Percentiles rank a stretch among this genome's conserved stretches.
These are phyloP conservation scores for Pipra filicauda DNA, from an alignment of 2,113 vertebrate species.

Conservation along the genomic window DNA sequence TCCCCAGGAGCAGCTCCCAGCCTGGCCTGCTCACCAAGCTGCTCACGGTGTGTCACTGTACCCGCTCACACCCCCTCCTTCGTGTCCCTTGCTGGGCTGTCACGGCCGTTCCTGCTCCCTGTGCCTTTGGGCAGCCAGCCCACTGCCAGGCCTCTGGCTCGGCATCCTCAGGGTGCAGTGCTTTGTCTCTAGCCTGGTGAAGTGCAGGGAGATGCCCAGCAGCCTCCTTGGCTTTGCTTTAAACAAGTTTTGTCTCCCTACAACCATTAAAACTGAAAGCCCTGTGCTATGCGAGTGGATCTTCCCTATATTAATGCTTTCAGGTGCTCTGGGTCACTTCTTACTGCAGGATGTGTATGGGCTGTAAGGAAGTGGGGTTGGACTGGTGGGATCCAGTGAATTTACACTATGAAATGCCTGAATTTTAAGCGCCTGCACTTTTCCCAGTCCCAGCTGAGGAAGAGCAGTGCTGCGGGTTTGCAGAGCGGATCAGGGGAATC, in stretches of 20 bases:
- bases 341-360: not conserved
- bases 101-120: not conserved
- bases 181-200: not conserved
- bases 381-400: not conserved
- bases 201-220: not conserved
- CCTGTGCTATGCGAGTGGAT: not conserved
- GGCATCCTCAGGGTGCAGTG: not conserved
- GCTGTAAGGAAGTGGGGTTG: not conserved
- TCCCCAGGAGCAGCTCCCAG: not conserved
- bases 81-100: rapidly evolving
- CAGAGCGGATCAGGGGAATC: not conserved
- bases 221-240: not conserved
- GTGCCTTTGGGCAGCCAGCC: not conserved
- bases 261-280: not conserved
- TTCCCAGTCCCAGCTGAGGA: not conserved
- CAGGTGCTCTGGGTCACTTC: not conserved
- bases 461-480: not conserved
- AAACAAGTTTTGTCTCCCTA: not conserved
- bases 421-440: not conserved
- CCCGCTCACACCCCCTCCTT: rapidly evolving
- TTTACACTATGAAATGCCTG: not conserved
- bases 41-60: not conserved
- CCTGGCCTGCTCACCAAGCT: not conserved
- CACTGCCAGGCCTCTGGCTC: not conserved
- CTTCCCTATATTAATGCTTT: not conserved